Base-by-base conservation (phyloP, 2,888 invertebrate species). In the Meiosimyza platycephala region DNA sequence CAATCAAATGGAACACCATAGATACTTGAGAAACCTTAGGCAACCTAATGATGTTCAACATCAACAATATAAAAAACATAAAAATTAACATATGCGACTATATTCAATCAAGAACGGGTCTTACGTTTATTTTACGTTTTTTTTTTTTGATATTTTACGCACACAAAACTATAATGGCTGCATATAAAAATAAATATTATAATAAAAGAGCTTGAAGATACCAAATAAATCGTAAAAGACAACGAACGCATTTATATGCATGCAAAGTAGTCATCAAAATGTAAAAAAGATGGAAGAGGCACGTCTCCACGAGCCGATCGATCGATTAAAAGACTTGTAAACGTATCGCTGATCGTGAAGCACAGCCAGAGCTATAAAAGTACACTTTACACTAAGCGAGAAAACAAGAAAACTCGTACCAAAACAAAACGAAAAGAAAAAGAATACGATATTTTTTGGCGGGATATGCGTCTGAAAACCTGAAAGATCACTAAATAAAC, bases 221-320 rank as follows among this genome's bases (percentile, higher is more conserved):
- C 22, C 12, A 63, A 15, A 64, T 12, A 51, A 65, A 7, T 40
- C 40, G 40, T 9, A 40, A 7, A 52, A 51, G 51, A 13, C 9
- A n/a, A 33, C 59, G 18, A n/a, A 33, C 59, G 18, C 50, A 68
- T 68, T 68, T 59, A 57, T 59, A 68, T 68, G 68, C 68, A 68
- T 22, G 59, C 57, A 50, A 68, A 68, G 68, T 48, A 50, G 57
- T 67, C 40, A 28, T 50, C 59, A 59, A 50, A 33, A 48, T 59
- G 59, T 16, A 9, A 40, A 40, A 40, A 40, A 40, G 40, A 40
- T 40, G 1, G 48, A 50, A 16, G 28, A 50, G 59, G 50, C 68
- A 68, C 59, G 68, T 68, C 50, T 55, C 33, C 13, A 67, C 50
- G 28, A 18, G n/a, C 5, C 57, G 57, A 28, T 28, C 18, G 28